Evolutionary conservation across 2,888 invertebrate genomes (phyloP).

Genomic region (Tromatobia lineatoria): DNA sequence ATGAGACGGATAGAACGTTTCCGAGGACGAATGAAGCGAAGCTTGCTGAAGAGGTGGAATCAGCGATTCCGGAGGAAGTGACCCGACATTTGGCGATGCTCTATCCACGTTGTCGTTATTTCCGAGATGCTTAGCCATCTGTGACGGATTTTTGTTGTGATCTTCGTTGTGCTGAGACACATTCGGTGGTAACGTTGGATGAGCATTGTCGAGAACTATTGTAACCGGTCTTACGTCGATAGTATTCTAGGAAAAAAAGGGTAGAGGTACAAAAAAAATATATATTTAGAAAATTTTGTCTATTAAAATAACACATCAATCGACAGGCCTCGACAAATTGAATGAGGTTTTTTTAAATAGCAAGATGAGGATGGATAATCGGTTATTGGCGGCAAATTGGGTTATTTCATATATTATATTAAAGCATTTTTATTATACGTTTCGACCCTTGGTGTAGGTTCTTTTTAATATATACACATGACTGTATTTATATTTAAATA

Average conservation of each 20-base stretch:
- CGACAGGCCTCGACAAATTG: no score
- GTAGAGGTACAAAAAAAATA: not conserved
- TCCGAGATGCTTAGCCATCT: conserved; percentile 31
- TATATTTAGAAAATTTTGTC: no score
- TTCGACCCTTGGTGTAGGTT: no score
- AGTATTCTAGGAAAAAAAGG: conserved; percentile 47
- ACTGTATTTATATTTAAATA: no score
- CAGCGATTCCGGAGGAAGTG: conserved; percentile 35
- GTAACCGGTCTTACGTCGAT: conserved; percentile 71
- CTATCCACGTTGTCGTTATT: conserved; percentile 45
- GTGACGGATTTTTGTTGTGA: conserved; percentile 35
- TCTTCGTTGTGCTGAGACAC: conserved; percentile 57
- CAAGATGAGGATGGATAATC: no score
- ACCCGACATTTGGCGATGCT: conserved; percentile 46
- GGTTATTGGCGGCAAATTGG: no score
- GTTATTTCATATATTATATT: no score
- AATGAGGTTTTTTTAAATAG: no score
- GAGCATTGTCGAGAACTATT: conserved; percentile 71
- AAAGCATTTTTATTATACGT: no score
- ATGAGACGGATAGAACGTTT: conserved; percentile 62
- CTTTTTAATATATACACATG: no score
- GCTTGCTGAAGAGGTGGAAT: conserved; percentile 60
- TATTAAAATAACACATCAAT: no score
- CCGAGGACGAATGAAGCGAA: conserved; percentile 54
- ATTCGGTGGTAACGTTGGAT: conserved; percentile 31